Conservation (phyloP, 1,140 invertebrate species). For the Dryas iulia region DNA sequence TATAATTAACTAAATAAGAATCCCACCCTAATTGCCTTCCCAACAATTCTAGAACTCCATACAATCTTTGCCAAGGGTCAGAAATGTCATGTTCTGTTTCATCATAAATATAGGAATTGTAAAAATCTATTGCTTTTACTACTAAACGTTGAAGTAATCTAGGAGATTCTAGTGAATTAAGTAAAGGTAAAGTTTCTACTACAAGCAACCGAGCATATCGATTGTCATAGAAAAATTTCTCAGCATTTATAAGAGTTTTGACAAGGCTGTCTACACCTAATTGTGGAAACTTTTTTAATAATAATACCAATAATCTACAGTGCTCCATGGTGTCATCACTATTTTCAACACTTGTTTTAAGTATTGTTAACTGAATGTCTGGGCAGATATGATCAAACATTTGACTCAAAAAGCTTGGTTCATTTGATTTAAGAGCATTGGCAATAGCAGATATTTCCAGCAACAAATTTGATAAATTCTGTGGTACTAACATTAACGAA, state of each 20-base stretch:
- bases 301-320: slow-evolving; percentile 88
- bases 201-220: slow-evolving; percentile 87
- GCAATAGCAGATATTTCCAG: slow-evolving; percentile 90
- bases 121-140: slow-evolving; percentile 83
- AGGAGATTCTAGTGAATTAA: slow-evolving; percentile 84
- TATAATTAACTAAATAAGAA: slow-evolving; percentile 77
- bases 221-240: slow-evolving; percentile 89
- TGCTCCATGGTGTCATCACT: slow-evolving; percentile 94
- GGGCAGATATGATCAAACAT: slow-evolving; percentile 86
- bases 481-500: slow-evolving; percentile 68
- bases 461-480: slow-evolving; percentile 84
- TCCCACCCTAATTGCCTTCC: slow-evolving; percentile 92
- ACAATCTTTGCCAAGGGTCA: slow-evolving; percentile 90
- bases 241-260: slow-evolving; percentile 87
- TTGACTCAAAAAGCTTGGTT: slow-evolving; percentile 81
- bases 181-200: slow-evolving; percentile 87
- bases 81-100: slow-evolving; percentile 84
- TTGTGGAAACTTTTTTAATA: slow-evolving; percentile 90
- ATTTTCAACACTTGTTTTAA: slow-evolving; percentile 91
- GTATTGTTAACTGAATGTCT: slow-evolving; percentile 87
- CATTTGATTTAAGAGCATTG: slow-evolving; percentile 84
- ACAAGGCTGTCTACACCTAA: slow-evolving; percentile 89
- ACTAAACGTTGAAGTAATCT: slow-evolving; percentile 85
- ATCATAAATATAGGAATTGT: slow-evolving; percentile 83
- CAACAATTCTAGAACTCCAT: slow-evolving; percentile 86